Evolutionary conservation across 2,797 vertebrate genomes (phyloP).

Genomic region (Dermochelys coriacea): DNA sequence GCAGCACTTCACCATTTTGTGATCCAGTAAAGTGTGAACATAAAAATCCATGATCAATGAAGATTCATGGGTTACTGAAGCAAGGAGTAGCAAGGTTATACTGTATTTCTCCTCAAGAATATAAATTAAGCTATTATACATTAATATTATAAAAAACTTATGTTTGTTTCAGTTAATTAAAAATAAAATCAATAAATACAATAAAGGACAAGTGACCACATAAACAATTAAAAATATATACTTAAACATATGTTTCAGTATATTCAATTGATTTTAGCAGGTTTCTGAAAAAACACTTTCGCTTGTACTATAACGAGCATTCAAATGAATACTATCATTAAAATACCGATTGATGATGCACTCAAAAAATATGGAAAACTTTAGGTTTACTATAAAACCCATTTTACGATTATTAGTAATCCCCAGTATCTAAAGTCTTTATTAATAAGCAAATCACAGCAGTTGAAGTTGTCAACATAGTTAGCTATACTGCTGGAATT

Average conservation of each 20-base stretch:
- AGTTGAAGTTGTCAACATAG: neutral
- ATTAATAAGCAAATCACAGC: neutral
- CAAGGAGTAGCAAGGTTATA: neutral
- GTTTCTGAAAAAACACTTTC: too few species aligned
- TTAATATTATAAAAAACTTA: neutral
- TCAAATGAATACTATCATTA: neutral
- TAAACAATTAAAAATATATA: neutral
- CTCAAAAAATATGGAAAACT: neutral
- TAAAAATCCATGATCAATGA: neutral
- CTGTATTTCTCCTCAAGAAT: neutral
- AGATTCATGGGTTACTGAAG: neutral
- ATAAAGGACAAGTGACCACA: neutral
- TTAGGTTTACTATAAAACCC: neutral
- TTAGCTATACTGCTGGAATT: neutral
- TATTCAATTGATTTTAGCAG: neutral
- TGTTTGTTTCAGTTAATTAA: neutral
- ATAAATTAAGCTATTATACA: neutral
- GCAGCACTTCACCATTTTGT: neutral
- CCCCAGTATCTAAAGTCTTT: neutral
- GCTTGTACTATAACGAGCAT: neutral
- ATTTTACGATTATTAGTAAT: neutral
- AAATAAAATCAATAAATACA: neutral
- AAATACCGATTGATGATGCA: neutral
- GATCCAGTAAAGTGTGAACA: neutral
- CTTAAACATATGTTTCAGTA: neutral